Evolutionary conservation across 2,113 vertebrate species (phyloP), one percentile per base, ranked within the genome.

Genomic region (Ceyx cyanopectus): DNA sequence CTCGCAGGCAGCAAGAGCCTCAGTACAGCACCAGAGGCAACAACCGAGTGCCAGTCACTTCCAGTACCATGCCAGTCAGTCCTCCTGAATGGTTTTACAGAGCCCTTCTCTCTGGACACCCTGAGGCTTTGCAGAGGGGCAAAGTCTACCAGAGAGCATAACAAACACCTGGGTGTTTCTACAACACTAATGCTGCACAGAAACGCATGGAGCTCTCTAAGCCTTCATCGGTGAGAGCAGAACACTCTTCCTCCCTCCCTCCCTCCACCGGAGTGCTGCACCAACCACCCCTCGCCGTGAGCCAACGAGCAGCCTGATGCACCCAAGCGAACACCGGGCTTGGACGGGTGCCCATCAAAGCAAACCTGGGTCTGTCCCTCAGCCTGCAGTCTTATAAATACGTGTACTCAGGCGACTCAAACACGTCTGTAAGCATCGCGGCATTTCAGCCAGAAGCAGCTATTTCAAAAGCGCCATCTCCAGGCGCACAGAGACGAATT

Each of bases 261-360:
- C 9, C 27, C 18, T 15, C 18, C 23, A 19, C 7, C 14, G 8
- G 13, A 14, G 48, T 77, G 23, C 12, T 17, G 26, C 89, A 40
- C 15, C 26, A 14, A 23, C 22, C 27, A 37, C 32, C 30, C 29
- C 45, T 29, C 32, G 29, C 24, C 13, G 0, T 1, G 20, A 62
- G 1, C 7, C 30, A 16, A 17, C 26, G 9, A 27, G 11, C 20
- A n/a, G 18, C 19, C 41, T 24, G 27, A 41, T 2, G 24, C 14
- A 58, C 10, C 50, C 63, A 45, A 34, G 29, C 15, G 2, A 1
- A 23, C 0, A 0, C 23, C 9, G 2, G 22, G 6, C 48, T 30
- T 5, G 48, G 65, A 62, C 3, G 14, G 14, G 30, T 1, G 0
- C 22, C 1, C 1, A 50, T 6, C 43, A 27, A 34, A 48, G 13